Conservation (phyloP, 1,140 invertebrate species). For the Zaprionus vittiger region DNA sequence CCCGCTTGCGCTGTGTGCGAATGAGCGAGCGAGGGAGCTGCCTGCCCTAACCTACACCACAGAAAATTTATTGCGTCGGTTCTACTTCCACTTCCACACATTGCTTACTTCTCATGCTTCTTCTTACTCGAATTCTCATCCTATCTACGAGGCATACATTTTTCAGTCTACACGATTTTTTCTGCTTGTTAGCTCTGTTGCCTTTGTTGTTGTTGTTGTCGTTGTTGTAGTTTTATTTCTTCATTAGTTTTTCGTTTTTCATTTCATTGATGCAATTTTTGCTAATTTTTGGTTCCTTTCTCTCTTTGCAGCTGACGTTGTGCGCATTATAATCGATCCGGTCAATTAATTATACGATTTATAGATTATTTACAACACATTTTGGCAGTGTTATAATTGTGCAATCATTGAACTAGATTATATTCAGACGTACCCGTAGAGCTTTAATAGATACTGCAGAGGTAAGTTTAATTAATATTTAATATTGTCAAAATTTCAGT, state of each 20-base stretch:
- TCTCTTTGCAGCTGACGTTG: constrained; percentile 19
- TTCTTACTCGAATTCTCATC: constrained; percentile 42
- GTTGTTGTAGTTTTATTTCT: constrained; percentile 21
- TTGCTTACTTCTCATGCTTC: constrained; percentile 31
- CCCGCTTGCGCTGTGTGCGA: background rate
- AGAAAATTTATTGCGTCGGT: constrained; percentile 75
- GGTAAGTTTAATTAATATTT: constrained; percentile 24
- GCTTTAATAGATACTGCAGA: constrained; percentile 4
- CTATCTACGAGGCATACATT: constrained; percentile 55
- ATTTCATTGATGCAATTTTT: constrained; percentile 64
- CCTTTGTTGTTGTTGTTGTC: constrained; percentile 21
- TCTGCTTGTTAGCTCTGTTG: constrained; percentile 8
- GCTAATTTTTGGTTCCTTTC: constrained; percentile 20
- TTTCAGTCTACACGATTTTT: constrained; percentile 32
- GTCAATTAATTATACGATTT: constrained; percentile 39
- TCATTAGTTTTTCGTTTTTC: constrained; percentile 31
- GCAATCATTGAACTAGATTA: constrained; percentile 22
- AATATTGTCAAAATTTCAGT: background rate
- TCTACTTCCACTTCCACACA: constrained; percentile 48
- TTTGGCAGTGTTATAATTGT: constrained; percentile 14
- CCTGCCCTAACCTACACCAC: constrained; percentile 78
- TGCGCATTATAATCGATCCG: constrained; percentile 26
- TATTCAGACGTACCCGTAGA: background rate
- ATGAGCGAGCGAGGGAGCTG: constrained; percentile 32
- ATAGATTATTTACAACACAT: constrained; percentile 28